A percentile compares a stretch with the other conserved stretches of the same genome.
phyloP scores from a whole-genome alignment of 1,140 invertebrate genomes.

The Pachypsylla venusta region DNA sequence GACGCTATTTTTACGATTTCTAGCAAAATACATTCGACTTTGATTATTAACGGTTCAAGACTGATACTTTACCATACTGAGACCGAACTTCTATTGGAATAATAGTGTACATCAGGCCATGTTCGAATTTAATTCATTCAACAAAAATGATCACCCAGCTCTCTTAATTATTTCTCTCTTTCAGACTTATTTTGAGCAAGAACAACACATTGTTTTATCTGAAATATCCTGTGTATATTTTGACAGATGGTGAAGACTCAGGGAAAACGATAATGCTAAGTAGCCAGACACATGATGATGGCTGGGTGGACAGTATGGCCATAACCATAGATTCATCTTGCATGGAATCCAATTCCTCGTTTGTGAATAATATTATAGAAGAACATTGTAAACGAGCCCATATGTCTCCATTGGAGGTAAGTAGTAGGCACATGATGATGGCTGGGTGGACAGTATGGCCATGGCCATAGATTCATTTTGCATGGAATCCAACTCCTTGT shows the following conservation, averaged over 20 bases:
- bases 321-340: neutral
- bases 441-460: neutral
- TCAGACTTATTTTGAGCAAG: neutral
- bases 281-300: neutral
- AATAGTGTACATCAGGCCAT: too few species aligned
- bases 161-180: too few species aligned
- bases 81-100: too few species aligned
- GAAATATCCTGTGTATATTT: neutral
- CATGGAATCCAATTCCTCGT: neutral
- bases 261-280: neutral
- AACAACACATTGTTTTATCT: neutral
- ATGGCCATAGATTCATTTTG: neutral
- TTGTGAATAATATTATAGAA: neutral
- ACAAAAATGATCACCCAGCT: too few species aligned
- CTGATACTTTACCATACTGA: too few species aligned
- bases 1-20: too few species aligned
- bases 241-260: neutral
- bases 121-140: too few species aligned
- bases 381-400: neutral
- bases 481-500: neutral
- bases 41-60: too few species aligned
- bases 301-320: neutral
- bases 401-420: constrained; percentile 2
- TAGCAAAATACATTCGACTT: too few species aligned
- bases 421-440: neutral